Evolutionary conservation across 2,888 invertebrate genomes (phyloP).

Genomic region (Anodontia alba): DNA sequence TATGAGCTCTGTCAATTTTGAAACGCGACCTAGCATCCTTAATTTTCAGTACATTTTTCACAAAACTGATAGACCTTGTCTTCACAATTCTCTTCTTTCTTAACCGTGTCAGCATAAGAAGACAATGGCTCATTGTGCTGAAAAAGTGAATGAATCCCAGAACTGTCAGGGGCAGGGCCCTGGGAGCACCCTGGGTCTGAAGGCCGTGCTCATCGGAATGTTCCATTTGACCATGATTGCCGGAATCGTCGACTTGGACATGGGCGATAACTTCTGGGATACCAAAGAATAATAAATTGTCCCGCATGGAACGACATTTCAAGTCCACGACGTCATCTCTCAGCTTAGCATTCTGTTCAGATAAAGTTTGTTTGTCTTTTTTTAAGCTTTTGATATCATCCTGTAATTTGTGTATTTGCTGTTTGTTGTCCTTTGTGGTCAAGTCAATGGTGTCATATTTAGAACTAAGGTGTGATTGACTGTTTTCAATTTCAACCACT

Average conservation of each 20-base stretch:
- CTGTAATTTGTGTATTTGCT: not conserved
- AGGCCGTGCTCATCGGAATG: not conserved
- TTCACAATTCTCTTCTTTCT: not conserved
- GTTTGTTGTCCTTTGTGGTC: not conserved
- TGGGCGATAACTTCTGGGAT: constrained; percentile 7
- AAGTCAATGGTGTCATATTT: constrained; percentile 16
- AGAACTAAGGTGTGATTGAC: constrained; percentile 15
- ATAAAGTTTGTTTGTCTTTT: not conserved
- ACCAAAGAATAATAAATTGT: constrained; percentile 22
- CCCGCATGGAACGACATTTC: constrained; percentile 27
- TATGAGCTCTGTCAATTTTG: constrained; percentile 25
- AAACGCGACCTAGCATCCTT: not conserved
- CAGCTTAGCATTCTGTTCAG: not conserved
- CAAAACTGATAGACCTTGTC: not conserved
- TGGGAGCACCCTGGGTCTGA: not conserved
- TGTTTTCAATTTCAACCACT: constrained; percentile 19
- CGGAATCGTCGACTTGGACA: not conserved
- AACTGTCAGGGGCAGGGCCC: no score
- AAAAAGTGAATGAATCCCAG: not conserved
- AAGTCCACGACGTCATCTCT: constrained; percentile 20
- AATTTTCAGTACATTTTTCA: not conserved
- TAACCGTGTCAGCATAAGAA: not conserved
- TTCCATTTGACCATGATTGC: not conserved
- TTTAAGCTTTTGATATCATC: not conserved
- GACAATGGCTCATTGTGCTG: not conserved